Base-by-base conservation (phyloP, 2,113 vertebrate species). In the Dinomys branickii region DNA sequence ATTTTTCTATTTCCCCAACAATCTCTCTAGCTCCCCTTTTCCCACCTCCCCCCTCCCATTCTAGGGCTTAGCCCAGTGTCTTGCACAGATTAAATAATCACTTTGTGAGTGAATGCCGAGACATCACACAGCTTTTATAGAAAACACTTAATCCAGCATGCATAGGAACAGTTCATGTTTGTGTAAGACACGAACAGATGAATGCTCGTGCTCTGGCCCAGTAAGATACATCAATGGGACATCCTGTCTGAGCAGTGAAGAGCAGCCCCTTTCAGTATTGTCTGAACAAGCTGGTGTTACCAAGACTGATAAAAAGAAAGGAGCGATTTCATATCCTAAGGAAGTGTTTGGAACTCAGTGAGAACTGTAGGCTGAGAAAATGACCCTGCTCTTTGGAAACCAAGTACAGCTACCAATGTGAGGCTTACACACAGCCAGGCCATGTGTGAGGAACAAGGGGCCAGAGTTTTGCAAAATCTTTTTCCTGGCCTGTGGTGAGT, bases 231-330 rank as follows among this genome's bases (percentile, higher is more conserved):
- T 98, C 91, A 98, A 97, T 97, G 86, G 89, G 14, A 85, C 83
- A 96, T 95, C 96, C 91, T 98, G 95, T 98, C 75, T 95, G 86
- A 86, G 73, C 41, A 95, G 85, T 80, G 83, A 82, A 97, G 67
- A 96, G 91, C 91, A 96, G 83, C 91, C 73, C 75, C 94, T 97
- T 98, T 98, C 96, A 98, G 96, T 91, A 97, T 95, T 97, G 97
- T 98, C 84, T 93, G 93, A 85, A 95, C 61, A 91, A 84, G 73
- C 67, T 58, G 59, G 61, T 61, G 84, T 97, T 87, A 83, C 91
- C 58, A 56, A 84, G 59, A 93, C 44, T 38, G 35, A 54, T 61
- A 91, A 97, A 97, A 73, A 94, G 91, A 91, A 96, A 94, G 50
- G 56, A 47, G 88, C 67, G 85, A 89, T 88, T 95, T 96, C 86